A percentile compares a stretch with the other conserved stretches of the same genome.
phyloP scores from a whole-genome alignment of 2,113 vertebrate genomes.

The Jacana jacana region DNA sequence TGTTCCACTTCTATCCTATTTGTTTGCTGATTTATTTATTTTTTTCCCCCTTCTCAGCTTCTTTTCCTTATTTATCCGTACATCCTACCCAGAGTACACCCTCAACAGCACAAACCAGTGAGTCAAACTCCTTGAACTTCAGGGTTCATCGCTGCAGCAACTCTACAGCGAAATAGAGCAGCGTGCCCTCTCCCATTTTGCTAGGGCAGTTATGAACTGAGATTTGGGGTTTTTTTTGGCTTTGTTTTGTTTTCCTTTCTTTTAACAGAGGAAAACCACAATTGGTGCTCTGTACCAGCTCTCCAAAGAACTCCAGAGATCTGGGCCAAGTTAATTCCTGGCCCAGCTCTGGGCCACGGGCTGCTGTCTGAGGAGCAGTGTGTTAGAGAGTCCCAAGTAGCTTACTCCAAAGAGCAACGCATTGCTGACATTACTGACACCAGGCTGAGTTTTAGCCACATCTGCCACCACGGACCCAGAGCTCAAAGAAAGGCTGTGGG shows the following conservation, averaged over 20 bases:
- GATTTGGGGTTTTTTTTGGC: not conserved
- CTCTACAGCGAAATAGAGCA: not conserved
- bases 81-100: not conserved
- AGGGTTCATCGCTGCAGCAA: not conserved
- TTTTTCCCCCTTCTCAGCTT: not conserved
- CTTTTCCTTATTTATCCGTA: slow-evolving; percentile 26
- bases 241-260: not conserved
- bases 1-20: slow-evolving; percentile 1
- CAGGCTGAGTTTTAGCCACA: slow-evolving; percentile 1
- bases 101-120: not conserved
- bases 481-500: not conserved
- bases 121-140: slow-evolving; percentile 29
- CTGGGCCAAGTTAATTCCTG: not conserved
- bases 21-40: not conserved
- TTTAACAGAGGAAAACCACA: not conserved
- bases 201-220: not conserved
- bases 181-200: not conserved
- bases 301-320: not conserved
- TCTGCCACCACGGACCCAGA: not conserved
- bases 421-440: not conserved
- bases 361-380: not conserved
- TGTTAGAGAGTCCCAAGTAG: not conserved
- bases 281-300: not conserved
- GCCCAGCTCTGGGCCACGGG: not conserved
- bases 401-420: not conserved